phyloP scores from a whole-genome alignment of 2,113 vertebrate species.

The Pholis gunnellus region DNA sequence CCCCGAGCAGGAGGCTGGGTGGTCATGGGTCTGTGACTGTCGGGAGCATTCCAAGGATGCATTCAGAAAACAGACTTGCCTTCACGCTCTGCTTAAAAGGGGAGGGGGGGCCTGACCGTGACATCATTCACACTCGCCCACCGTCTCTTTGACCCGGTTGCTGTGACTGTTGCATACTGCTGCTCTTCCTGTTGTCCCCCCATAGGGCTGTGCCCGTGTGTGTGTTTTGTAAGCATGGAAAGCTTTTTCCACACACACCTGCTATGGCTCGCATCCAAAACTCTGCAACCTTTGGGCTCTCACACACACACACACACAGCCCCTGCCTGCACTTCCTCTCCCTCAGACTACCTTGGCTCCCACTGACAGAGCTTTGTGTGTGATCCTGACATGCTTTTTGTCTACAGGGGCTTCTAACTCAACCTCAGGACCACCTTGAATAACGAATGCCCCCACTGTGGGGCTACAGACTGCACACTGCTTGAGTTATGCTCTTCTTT shows the following conservation, averaged over 20 bases:
- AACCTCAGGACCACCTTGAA: constrained; percentile 72
- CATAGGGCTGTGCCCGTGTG: not conserved
- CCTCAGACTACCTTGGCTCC: constrained; percentile 58
- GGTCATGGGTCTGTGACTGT: constrained; percentile 21
- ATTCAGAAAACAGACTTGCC: constrained; percentile 46
- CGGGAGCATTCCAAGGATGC: constrained; percentile 49
- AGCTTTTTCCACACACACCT: constrained; percentile 58
- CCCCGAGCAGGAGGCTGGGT: constrained; percentile 27
- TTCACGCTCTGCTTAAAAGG: constrained; percentile 39
- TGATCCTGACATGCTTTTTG: constrained; percentile 73
- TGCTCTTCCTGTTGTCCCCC: constrained; percentile 46
- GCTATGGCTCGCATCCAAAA: constrained; percentile 59
- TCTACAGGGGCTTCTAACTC: constrained; percentile 74
- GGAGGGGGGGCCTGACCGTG: constrained; percentile 37
- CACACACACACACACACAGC: constrained; percentile 11
- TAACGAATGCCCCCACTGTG: constrained; percentile 63
- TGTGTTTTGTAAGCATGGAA: constrained; percentile 11
- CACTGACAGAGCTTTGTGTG: constrained; percentile 66
- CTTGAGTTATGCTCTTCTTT: constrained; percentile 47
- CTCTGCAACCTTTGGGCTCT: constrained; percentile 52
- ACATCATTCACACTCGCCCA: constrained; percentile 60
- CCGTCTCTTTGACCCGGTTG: constrained; percentile 56
- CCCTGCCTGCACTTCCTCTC: constrained; percentile 58
- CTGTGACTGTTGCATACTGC: constrained; percentile 42
- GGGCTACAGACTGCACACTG: constrained; percentile 60